Evolutionary conservation across 2,113 vertebrate species (phyloP), one percentile per base, ranked within the genome.

Genomic region (Melanerpes formicivorus): DNA sequence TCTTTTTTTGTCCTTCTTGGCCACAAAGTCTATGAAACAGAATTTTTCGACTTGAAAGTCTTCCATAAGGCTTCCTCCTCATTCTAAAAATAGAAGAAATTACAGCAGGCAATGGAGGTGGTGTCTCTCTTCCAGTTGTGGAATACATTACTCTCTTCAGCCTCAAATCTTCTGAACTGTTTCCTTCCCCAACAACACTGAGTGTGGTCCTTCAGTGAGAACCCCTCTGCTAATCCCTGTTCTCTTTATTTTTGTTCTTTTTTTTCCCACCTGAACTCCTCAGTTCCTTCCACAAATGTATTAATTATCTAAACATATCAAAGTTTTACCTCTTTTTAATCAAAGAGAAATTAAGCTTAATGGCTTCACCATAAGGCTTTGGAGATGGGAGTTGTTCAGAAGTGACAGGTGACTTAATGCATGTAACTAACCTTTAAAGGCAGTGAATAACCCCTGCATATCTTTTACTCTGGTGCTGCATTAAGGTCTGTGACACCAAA

Each of bases 61-160:
- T 89, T 87, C 90, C 66, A 78, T 67, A 89, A 86, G 84, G n/a
- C 90, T 91, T 92, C 59, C 70, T 90, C 62, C 66, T 95, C 80
- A 46, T 92, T 95, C 81, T 94, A 94, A 90, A 93, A 71, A 84
- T 71, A 90, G 10, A 62, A 75, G 12, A 85, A 90, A 19, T 77
- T 78, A 58, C 69, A 86, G 87, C 32, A 84, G 54, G 71, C 70
- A 92, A 63, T 40, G 70, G 42, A 87, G 64, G 65, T 86, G 52
- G 66, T 60, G 11, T 46, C 14, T 89, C 14, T 90, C 62, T 81
- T 87, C 74, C 87, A 81, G 84, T 34, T 90, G 92, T 77, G 56
- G 50, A 82, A 93, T 73, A 62, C 29, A 69, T 89, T 64, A 54
- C 18, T 87, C 21, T 58, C n/a, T 90, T 91, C 64, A 82, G 64